These are phyloP conservation scores for Phenganax stokvisi DNA, from an alignment of 92 coral and sea anemone species.

Conservation along the genomic window DNA sequence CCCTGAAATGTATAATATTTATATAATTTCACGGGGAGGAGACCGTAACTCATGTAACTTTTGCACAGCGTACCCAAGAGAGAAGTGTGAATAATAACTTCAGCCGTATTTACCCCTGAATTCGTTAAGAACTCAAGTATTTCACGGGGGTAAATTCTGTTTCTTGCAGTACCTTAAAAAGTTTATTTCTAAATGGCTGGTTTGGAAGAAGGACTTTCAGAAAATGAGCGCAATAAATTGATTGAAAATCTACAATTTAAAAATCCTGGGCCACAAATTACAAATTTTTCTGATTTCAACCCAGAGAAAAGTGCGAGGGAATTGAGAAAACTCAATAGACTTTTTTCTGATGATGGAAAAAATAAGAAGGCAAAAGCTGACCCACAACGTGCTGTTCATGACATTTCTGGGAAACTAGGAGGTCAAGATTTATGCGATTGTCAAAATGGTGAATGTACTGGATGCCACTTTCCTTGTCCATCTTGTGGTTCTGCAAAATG, in stretches of 20 bases:
- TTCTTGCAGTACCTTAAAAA: neutral
- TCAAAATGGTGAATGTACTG: slow-evolving; percentile 82
- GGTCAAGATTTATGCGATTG: slow-evolving; percentile 94
- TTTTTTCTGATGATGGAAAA: slow-evolving; percentile 24
- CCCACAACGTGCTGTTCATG: slow-evolving; percentile 57
- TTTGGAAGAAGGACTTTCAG: slow-evolving; percentile 1
- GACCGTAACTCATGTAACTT: no score
- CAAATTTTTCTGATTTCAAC: slow-evolving; percentile 57
- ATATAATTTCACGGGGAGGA: no score
- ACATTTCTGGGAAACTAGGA: slow-evolving; percentile 69
- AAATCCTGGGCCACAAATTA: slow-evolving; percentile 81
- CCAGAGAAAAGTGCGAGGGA: slow-evolving; percentile 93
- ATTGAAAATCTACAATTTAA: slow-evolving; percentile 79
- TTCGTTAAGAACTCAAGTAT: no score
- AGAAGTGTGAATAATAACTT: no score
- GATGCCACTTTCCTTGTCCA: slow-evolving; percentile 88
- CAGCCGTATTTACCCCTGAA: no score
- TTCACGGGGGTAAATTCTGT: no score
- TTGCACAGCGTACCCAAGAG: no score
- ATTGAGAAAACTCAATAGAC: slow-evolving; percentile 70
- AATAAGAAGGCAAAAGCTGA: slow-evolving; percentile 44
- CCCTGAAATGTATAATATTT: no score
- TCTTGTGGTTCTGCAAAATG: slow-evolving; percentile 98
- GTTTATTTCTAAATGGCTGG: slow-evolving; percentile 10
- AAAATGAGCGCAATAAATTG: neutral